phyloP scores from a whole-genome alignment of 2,888 invertebrate species.

The Coenonympha glycerion region DNA sequence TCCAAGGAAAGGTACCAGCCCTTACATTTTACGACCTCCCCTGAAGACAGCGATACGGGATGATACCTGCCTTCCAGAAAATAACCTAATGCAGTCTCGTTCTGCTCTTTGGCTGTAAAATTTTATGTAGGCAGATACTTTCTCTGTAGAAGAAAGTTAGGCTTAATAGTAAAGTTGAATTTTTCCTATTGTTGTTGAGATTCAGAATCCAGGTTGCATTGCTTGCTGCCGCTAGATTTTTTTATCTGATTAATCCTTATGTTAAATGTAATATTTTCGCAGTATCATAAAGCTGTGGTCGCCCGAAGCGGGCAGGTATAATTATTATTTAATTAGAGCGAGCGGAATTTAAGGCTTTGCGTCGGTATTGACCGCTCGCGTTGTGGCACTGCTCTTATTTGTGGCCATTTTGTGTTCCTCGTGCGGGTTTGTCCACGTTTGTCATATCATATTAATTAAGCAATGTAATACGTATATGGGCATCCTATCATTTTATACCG shows the following conservation, averaged over 20 bases:
- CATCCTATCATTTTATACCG: no score
- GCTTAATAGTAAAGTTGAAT: no score
- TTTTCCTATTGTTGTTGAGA: no score
- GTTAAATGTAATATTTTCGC: no score
- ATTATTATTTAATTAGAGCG: conserved; percentile 11
- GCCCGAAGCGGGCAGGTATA: neutral
- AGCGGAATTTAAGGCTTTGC: conserved; percentile 3
- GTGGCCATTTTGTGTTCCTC: neutral
- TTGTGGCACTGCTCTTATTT: neutral
- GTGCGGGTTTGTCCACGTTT: neutral
- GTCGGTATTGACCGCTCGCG: neutral
- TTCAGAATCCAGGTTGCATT: no score
- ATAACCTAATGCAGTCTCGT: neutral
- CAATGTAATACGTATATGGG: no score
- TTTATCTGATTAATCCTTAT: no score
- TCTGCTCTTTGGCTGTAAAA: neutral
- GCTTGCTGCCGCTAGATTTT: no score
- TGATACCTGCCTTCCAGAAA: neutral
- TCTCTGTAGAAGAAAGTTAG: no score
- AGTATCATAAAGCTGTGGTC: neutral
- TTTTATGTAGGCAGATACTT: neutral
- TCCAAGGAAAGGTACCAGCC: conserved; percentile 7
- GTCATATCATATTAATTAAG: no score
- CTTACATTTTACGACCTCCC: conserved; percentile 19
- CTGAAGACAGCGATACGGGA: neutral